A percentile compares a stretch with the other conserved stretches of the same genome.
These are phyloP conservation scores for Charanyca ferruginea DNA, from an alignment of 2,888 invertebrate species.

Conservation along the genomic window DNA sequence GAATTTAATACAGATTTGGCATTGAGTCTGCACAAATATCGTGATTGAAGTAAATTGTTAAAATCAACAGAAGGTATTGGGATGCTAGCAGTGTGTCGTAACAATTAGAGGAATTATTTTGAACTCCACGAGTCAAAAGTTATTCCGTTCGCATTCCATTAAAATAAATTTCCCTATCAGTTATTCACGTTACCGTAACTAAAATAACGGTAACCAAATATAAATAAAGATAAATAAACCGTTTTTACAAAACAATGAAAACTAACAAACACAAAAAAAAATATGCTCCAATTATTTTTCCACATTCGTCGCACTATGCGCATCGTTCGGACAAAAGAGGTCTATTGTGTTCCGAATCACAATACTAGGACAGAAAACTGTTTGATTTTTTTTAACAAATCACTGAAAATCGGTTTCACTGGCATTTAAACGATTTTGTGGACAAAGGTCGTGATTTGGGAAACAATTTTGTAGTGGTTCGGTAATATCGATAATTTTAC, in stretches of 20 bases:
- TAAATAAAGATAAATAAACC: slow-evolving; percentile 6
- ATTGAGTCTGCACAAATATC: not conserved
- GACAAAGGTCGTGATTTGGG: slow-evolving; percentile 61
- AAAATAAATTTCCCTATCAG: not conserved
- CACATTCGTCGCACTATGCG: slow-evolving; percentile 33
- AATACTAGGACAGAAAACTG: slow-evolving; percentile 36
- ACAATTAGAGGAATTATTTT: not conserved
- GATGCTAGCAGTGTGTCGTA: not conserved
- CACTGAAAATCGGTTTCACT: slow-evolving; percentile 52
- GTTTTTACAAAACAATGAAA: slow-evolving; percentile 12
- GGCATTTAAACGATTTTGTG: slow-evolving; percentile 30
- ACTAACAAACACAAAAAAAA: slow-evolving; percentile 15
- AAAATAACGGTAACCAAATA: slow-evolving; percentile 20
- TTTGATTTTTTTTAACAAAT: slow-evolving; percentile 17
- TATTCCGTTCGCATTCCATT: not conserved
- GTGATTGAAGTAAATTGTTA: slow-evolving; percentile 11
- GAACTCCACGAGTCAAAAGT: not conserved
- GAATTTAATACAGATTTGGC: not conserved
- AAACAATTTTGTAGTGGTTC: slow-evolving; percentile 41
- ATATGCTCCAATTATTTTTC: slow-evolving; percentile 44
- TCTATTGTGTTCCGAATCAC: slow-evolving; percentile 34
- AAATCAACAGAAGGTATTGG: slow-evolving; percentile 18
- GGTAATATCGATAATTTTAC: slow-evolving; percentile 62
- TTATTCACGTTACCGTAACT: not conserved
- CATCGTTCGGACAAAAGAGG: slow-evolving; percentile 27